Evolutionary conservation across 1,140 invertebrate genomes (phyloP), one percentile per base, ranked within the genome.

Genomic region (Diploscapter pachys): DNA sequence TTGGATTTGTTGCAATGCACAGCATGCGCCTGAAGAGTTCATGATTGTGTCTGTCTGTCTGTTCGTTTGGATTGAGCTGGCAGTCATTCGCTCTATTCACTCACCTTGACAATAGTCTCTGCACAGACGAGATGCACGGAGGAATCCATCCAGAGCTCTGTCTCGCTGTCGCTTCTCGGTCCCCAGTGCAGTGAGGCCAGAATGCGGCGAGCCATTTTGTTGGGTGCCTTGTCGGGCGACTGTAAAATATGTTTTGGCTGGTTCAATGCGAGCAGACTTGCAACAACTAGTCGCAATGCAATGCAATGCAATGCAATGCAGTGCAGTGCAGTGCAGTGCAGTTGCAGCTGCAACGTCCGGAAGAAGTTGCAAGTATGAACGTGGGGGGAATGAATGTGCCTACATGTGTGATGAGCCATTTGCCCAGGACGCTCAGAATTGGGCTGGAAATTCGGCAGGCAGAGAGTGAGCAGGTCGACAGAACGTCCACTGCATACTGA

Each of bases 381-480:
- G 31, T 31, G 31, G 31, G 31, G 31, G 31, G 31, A 31, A 31
- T 31, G 31, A 31, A 31, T 31, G 51, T 55, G 57, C 49, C 56
- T 48, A 68, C 66, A 74, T 74, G 59, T 49, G 71, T 76, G 11
- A 76, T 73, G 9, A 76, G 74, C 74, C 74, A 76, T 73, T 76
- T 76, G 31, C 69, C 74, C 8, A 72, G 65, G 59, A 76, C 72
- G 57, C 70, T 65, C 6, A 72, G 67, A 50, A 72, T 64, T 63
- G 74, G 62, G 8, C 59, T 63, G 8, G 57, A 53, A 4, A 76
- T 11, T 57, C 63, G 57, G 56, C 76, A 78, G 48, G 59, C 52
- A 52, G 54, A 63, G 3, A 78, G 68, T 31, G 64, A 66, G 4
- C 72, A 53, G 4, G 76, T 51, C 3, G 76, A 62, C 13, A 78